Evolutionary conservation across 2,888 invertebrate species (phyloP).

Genomic region (Synanthedon tipuliformis): DNA sequence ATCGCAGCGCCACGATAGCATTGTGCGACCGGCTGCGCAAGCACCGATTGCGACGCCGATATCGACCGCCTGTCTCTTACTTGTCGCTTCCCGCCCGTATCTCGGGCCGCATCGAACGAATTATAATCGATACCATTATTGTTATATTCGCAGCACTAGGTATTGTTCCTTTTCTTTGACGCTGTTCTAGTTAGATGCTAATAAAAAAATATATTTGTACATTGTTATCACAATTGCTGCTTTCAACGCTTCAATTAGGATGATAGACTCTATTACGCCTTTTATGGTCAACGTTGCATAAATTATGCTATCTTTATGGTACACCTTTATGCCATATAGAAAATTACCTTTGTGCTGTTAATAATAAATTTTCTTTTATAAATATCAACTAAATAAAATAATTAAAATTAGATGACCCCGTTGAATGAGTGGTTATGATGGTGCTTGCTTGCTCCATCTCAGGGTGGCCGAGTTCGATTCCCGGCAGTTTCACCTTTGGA

Average conservation of each 20-base stretch:
- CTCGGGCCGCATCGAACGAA: slow-evolving; percentile 64
- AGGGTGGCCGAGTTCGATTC: too few relatives aligned
- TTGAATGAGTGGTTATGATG: too few relatives aligned
- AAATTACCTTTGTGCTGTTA: too few relatives aligned
- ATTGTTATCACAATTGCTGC: slow-evolving; percentile 7
- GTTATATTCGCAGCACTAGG: slow-evolving; percentile 60
- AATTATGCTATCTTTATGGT: too few relatives aligned
- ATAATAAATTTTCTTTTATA: too few relatives aligned
- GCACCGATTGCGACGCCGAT: slow-evolving; percentile 62
- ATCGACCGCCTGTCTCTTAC: slow-evolving; percentile 62
- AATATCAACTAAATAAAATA: too few relatives aligned
- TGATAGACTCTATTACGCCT: not conserved
- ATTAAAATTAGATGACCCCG: too few relatives aligned
- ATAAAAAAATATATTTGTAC: not conserved
- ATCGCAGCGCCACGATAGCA: slow-evolving; percentile 63
- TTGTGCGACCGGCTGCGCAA: slow-evolving; percentile 52
- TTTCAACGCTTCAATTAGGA: slow-evolving; percentile 6
- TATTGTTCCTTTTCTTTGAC: slow-evolving; percentile 33
- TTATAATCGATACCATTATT: slow-evolving; percentile 71
- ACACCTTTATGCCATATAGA: too few relatives aligned
- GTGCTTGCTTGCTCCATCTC: too few relatives aligned
- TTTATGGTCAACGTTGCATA: too few relatives aligned
- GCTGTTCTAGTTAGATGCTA: not conserved
- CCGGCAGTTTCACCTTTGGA: too few relatives aligned
- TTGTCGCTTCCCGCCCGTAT: slow-evolving; percentile 59